Conservation (phyloP, 2,113 vertebrate genomes). For the Hippocampus comes region DNA sequence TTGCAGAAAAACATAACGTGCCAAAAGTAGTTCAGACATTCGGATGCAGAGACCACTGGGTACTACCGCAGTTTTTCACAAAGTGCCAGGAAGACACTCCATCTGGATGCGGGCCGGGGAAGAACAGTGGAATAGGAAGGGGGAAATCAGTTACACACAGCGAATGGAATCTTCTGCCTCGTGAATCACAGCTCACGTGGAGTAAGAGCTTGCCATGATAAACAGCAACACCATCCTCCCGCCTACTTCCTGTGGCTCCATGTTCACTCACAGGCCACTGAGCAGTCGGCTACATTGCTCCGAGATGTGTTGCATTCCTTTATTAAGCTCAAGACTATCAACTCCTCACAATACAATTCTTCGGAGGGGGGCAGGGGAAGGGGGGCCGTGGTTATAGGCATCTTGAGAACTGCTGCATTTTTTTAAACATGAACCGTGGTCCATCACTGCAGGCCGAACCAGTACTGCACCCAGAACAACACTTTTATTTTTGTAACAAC, state of each 20-base stretch:
- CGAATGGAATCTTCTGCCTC: conserved; percentile 34
- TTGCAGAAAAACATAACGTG: conserved; percentile 31
- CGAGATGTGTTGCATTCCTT: conserved; percentile 24
- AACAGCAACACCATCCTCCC: conserved; percentile 28
- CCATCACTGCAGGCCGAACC: conserved; percentile 7
- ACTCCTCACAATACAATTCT: conserved; percentile 22
- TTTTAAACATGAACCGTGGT: neutral
- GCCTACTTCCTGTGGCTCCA: conserved; percentile 3
- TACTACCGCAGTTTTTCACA: conserved; percentile 33
- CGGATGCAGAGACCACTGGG: conserved; percentile 13
- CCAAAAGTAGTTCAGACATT: conserved; percentile 3
- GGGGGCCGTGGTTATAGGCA: conserved; percentile 23
- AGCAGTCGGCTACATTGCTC: conserved; percentile 17
- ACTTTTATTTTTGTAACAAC: conserved; percentile 12
- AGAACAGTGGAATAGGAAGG: conserved; percentile 34
- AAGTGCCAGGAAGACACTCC: conserved; percentile 14
- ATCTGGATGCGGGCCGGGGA: conserved; percentile 25
- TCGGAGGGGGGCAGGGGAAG: neutral
- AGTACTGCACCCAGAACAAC: neutral
- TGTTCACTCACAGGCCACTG: conserved; percentile 36
- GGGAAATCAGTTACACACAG: conserved; percentile 1
- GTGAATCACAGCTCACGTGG: conserved; percentile 56
- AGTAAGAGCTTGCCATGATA: conserved; percentile 24
- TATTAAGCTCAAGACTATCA: conserved; percentile 32
- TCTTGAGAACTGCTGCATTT: neutral